A percentile compares a stretch with the other conserved stretches of the same genome.
Conservation (phyloP, 1,140 invertebrate species). For the Aphelenchoides fujianensis region DNA sequence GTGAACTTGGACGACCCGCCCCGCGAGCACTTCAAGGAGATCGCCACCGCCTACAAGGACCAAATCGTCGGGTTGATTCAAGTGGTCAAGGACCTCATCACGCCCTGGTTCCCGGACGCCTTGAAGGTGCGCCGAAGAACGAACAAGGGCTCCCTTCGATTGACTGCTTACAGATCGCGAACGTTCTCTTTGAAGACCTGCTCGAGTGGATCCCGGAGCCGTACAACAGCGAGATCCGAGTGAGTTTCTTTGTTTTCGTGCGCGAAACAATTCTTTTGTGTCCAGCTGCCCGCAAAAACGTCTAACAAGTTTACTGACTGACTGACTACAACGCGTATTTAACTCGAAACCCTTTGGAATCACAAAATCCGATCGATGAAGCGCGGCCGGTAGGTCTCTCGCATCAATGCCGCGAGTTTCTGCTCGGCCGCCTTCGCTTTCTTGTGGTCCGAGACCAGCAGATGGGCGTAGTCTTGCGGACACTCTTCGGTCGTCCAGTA, state of each 20-base stretch:
- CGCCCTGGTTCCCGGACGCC: conserved; percentile 49
- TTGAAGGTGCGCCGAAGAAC: too few species aligned
- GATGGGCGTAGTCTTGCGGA: not conserved
- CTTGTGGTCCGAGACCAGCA: not conserved
- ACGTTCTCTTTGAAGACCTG: conserved; percentile 46
- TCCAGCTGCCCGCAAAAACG: too few species aligned
- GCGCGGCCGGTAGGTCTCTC: not conserved
- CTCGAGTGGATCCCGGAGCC: conserved; percentile 39
- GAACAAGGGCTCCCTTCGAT: too few species aligned
- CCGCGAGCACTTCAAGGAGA: conserved; percentile 38
- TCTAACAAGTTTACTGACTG: too few species aligned
- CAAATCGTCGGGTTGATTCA: conserved; percentile 47
- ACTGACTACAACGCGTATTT: too few species aligned
- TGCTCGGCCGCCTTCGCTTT: not conserved
- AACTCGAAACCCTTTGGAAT: too few species aligned
- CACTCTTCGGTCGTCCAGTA: not conserved
- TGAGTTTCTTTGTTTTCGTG: too few species aligned
- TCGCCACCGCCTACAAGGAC: conserved; percentile 41
- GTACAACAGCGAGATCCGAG: conserved; percentile 48
- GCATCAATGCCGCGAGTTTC: not conserved
- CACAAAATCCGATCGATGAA: too few species aligned
- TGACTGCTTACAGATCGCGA: too few species aligned
- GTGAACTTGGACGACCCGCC: conserved; percentile 47
- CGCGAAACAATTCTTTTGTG: too few species aligned
- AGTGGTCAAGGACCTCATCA: conserved; percentile 44